phyloP scores from a whole-genome alignment of 1,140 invertebrate genomes.

The Sinella curviseta region DNA sequence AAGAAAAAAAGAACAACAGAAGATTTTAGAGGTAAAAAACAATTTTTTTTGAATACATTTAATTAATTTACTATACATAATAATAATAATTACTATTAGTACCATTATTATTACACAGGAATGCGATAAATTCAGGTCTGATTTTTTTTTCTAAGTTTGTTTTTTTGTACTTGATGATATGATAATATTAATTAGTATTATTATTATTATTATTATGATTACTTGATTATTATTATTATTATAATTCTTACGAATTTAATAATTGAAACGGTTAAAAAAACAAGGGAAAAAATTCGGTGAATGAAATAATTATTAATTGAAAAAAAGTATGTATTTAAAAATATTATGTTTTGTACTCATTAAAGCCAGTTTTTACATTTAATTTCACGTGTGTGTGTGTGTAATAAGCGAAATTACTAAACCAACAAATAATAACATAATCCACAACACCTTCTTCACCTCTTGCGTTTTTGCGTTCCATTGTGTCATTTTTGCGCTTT shows the following conservation, averaged over 20 bases:
- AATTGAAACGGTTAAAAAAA: background rate
- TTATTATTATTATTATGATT: background rate
- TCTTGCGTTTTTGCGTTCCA: no score
- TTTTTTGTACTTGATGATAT: slow-evolving; percentile 15
- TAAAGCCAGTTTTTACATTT: slow-evolving; percentile 25
- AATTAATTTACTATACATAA: background rate
- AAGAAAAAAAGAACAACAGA: background rate
- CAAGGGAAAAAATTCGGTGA: slow-evolving; percentile 6
- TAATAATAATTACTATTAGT: background rate
- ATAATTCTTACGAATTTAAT: background rate
- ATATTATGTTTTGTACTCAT: slow-evolving; percentile 24
- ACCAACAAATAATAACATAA: background rate
- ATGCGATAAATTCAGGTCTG: slow-evolving; percentile 19
- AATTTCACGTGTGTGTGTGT: background rate
- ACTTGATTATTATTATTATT: background rate
- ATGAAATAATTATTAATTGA: background rate
- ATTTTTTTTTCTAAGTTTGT: slow-evolving; percentile 17
- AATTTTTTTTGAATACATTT: no score
- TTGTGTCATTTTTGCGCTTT: background rate
- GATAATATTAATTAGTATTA: background rate
- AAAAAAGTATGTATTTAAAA: slow-evolving; percentile 13
- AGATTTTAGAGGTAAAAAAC: background rate
- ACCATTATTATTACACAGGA: background rate
- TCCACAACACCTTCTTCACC: no score
- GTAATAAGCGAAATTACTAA: no score